phyloP scores from a whole-genome alignment of 2,113 vertebrate species.

The Hydrolagus affinis region DNA sequence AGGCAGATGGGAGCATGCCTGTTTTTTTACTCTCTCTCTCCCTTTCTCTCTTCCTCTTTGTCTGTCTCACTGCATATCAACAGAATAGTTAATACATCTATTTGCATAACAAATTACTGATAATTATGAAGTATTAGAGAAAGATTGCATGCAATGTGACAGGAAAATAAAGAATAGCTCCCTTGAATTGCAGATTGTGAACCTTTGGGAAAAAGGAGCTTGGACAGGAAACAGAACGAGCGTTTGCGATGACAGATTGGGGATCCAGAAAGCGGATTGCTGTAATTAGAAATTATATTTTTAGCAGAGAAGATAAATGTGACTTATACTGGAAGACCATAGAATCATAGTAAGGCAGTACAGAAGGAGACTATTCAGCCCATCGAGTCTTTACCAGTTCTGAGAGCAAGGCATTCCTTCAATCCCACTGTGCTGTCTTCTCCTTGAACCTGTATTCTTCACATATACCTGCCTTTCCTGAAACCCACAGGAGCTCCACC shows the following conservation, averaged over 20 bases:
- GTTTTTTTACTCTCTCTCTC: not conserved
- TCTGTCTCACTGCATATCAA: not conserved
- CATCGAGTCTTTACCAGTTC: too few relatives aligned
- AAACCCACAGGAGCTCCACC: too few relatives aligned
- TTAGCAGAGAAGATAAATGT: not conserved
- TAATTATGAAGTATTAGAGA: slow-evolving; percentile 19
- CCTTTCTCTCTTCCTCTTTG: too few relatives aligned
- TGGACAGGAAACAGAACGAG: not conserved
- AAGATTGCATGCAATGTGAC: slow-evolving; percentile 13
- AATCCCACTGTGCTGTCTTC: too few relatives aligned
- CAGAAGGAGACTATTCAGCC: too few relatives aligned
- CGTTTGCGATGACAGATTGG: not conserved
- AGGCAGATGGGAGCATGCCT: slow-evolving; percentile 16
- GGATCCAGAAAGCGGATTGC: not conserved
- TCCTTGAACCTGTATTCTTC: too few relatives aligned
- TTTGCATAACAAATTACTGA: slow-evolving; percentile 22
- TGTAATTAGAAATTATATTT: slow-evolving; percentile 20
- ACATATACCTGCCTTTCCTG: too few relatives aligned
- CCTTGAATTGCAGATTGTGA: not conserved
- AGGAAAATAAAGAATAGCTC: not conserved
- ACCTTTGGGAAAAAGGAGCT: not conserved
- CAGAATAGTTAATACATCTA: slow-evolving; percentile 17
- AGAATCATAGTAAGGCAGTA: too few relatives aligned
- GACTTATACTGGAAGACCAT: too few relatives aligned
- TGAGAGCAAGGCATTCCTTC: too few relatives aligned